These are phyloP conservation scores for Alloscopus bannaensis DNA, from an alignment of 2,888 invertebrate genomes.

Conservation along the genomic window DNA sequence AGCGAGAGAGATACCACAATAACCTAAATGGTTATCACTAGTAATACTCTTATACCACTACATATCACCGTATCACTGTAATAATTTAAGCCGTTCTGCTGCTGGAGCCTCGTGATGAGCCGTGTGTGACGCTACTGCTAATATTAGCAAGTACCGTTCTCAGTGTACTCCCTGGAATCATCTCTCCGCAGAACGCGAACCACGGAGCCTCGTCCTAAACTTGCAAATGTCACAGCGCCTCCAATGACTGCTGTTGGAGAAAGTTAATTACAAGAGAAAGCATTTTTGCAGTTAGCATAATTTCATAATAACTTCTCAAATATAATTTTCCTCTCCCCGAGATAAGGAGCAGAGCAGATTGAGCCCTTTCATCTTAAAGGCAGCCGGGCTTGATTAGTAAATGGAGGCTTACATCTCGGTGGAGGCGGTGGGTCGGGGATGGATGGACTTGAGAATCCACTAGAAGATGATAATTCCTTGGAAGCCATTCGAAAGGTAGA, in stretches of 20 bases:
- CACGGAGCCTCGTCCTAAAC: constrained; percentile 63
- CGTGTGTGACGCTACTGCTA: no score
- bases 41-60: no score
- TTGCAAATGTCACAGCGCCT: constrained; percentile 65
- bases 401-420: constrained; percentile 67
- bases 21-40: no score
- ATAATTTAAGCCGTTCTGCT: no score
- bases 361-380: background rate
- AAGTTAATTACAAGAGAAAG: constrained; percentile 39
- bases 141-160: constrained; percentile 66
- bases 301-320: constrained; percentile 44
- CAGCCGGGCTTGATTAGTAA: background rate
- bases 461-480: constrained; percentile 71
- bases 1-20: no score
- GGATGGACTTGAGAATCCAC: constrained; percentile 72
- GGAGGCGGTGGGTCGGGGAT: constrained; percentile 73
- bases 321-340: constrained; percentile 8
- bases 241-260: constrained; percentile 36
- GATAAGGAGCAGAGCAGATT: background rate
- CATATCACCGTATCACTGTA: no score
- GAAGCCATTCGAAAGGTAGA: constrained; percentile 67
- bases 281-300: constrained; percentile 52
- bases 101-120: no score
- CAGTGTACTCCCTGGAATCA: constrained; percentile 63
- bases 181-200: constrained; percentile 64